Evolutionary conservation across 1,140 invertebrate genomes (phyloP), one percentile per base, ranked within the genome.

Genomic region (Chrysomallon squamiferum): DNA sequence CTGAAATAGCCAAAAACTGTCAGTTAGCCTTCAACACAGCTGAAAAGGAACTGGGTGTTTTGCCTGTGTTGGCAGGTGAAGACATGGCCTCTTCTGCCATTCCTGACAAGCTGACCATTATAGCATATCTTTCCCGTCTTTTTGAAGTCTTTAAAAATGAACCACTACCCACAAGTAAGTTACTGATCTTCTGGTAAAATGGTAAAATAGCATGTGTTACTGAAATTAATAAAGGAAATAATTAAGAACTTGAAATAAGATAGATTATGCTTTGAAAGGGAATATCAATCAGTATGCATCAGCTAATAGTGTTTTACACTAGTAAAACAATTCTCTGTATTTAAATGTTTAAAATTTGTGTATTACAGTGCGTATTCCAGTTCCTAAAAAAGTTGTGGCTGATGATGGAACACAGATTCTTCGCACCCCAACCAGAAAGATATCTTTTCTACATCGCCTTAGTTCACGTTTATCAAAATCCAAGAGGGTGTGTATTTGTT

Each of bases 81-180:
- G 93, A 95, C 82, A 93, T 95, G 87, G 88, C 90, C 3, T 87
- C 90, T 47, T 89, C 89, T 71, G 88, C 89, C 22, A 87, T 89
- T 43, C 90, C 92, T 11, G 93, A 95, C 80, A 91, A 91, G 74
- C 86, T 92, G 32, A 87, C 89, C 2, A 92, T 95, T 89, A 88
- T 93, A 43, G 90, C 91, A 49, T 96, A 96, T 80, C 85, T 96
- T 47, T 91, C 93, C n/a, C 92, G 94, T 87, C 89, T 96, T 69
- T 95, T 93, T 81, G 91, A 95, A 77, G 88, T 74, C 43, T 81
- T 84, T 71, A 81, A 74, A 62, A 75, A 75, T 15, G 76, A 84
- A 59, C 65, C 73, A 41, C 65, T 73, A 32, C 72, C 76, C 3
- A 77, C 71, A 56, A 65, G 82, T 84, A 65, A 65, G 81, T 74